Evolutionary conservation across 2,888 invertebrate genomes (phyloP), one percentile per base, ranked within the genome.

Genomic region (Poecilobothrus nobilitatus): DNA sequence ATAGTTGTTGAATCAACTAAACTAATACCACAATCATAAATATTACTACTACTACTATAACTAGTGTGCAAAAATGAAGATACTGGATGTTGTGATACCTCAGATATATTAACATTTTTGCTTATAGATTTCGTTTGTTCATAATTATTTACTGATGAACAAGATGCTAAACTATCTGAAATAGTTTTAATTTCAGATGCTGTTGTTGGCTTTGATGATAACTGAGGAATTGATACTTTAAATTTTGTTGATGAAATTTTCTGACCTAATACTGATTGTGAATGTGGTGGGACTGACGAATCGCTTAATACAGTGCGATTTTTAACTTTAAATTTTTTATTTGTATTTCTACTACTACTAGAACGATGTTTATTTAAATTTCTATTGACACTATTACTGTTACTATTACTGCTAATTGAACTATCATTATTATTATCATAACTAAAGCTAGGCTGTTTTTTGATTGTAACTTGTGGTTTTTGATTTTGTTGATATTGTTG

Each of bases 381-480:
- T 34, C 21, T 65, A 34, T 65, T 65, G 20, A 18, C 18, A 53
- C 66, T 66, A 65, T 69, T 68, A 68, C 71, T 71, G 37, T 37
- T 37, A 70, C 67, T 65, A 71, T 66, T 72, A 68, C 68, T 69
- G 69, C 69, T 68, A 65, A 65, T 70, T 68, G 63, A 67, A 63
- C 66, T 71, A 71, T 69, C 68, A 70, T 71, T 71, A 71, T 71
- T 71, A 71, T 71, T 72, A 71, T 73, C 70, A 68, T 70, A 71
- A 70, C 67, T 72, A 71, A 70, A 70, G 67, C 71, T 72, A 70
- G 67, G 66, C 70, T 65, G 69, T 63, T 37, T 18, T 66, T 53
- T 61, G 7, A 21, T 66, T 10, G 2, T 22, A 2, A 53, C 2
- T n/a, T n/a, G 33, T 65, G 33, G n/a, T 37, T 65, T 63, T 41